Base-by-base conservation (phyloP, 2,797 vertebrate species). In the Urophycis tenuis region DNA sequence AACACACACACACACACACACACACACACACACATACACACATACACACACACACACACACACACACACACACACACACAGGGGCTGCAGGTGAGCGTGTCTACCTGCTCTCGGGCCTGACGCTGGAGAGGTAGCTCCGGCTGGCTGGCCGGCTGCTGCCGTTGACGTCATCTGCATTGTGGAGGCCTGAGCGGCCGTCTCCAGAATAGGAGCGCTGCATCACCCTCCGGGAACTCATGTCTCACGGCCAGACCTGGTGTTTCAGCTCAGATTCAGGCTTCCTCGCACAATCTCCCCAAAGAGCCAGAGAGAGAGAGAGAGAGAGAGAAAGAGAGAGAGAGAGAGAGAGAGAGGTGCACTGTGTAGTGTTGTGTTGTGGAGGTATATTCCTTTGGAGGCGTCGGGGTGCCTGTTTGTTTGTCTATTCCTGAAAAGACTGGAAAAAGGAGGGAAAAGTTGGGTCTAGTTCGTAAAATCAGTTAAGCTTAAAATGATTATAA, bases 71-170 rank as follows among this genome's bases (percentile, higher is more conserved):
- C n/a, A n/a, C n/a, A n/a, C 35, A 45, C 25, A 41, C 34, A 31
- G 19, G 11, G 17, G 14, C 8, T 15, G 72, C 12, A 29, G 72
- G 72, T n/a, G 41, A n/a, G n/a, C n/a, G 34, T 25, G 60, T 76
- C 32, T 93, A 98, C 96, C 96, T 97, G 93, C 92, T 94, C 83
- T 94, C 96, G 0, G 96, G 95, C 80, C 95, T 93, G 85, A 97
- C 92, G 72, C 91, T 93, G 35, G 95, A 93, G 82, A 97, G 85
- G 81, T 98, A 98, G 87, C 91, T 97, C 86, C 94, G 93, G 75
- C 94, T 89, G 60, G 92, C 85, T 0, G 93, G 88, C 76, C 95
- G 91, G 5, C 91, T 83, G 5, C n/a, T n/a, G n/a, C n/a, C n/a
- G n/a, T 74, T 92, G 64, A 87, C 88, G 79, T 95, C 93, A 71